Evolutionary conservation across 2,888 invertebrate species (phyloP).

Genomic region (Acrobasis suavella): DNA sequence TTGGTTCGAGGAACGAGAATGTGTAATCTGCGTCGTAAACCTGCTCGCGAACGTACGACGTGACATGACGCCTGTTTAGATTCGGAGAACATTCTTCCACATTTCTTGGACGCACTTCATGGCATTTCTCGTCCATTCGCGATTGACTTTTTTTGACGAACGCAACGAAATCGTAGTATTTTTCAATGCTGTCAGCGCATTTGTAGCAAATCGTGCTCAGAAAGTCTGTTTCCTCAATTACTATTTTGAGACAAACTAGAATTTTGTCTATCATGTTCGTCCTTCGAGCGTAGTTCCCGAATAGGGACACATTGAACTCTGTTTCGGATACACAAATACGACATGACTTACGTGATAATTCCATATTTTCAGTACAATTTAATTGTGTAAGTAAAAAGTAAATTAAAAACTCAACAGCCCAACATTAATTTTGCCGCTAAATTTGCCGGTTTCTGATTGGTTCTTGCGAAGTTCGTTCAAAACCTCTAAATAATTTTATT

Average conservation of each 20-base stretch:
- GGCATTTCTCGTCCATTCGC: slow-evolving; percentile 38
- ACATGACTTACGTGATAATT: slow-evolving; percentile 58
- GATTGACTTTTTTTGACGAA: slow-evolving; percentile 61
- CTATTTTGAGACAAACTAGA: slow-evolving; percentile 60
- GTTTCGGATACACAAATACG: slow-evolving; percentile 64
- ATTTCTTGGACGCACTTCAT: slow-evolving; percentile 39
- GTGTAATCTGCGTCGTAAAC: slow-evolving; percentile 64
- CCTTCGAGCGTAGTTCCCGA: slow-evolving; percentile 58
- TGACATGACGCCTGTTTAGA: slow-evolving; percentile 48
- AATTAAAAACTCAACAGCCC: slow-evolving; percentile 4
- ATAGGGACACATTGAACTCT: slow-evolving; percentile 67
- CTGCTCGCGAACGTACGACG: slow-evolving; percentile 63
- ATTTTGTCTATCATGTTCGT: slow-evolving; percentile 65
- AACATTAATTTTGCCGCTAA: slow-evolving; percentile 41
- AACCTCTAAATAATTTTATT: background rate
- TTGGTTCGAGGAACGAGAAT: slow-evolving; percentile 64
- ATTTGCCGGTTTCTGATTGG: slow-evolving; percentile 19
- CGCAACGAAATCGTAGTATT: slow-evolving; percentile 61
- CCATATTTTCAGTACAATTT: slow-evolving; percentile 47
- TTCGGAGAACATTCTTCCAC: slow-evolving; percentile 39
- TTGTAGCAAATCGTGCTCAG: slow-evolving; percentile 65
- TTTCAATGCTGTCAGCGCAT: slow-evolving; percentile 66
- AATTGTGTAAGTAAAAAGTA: too few species aligned
- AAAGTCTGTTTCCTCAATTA: slow-evolving; percentile 61
- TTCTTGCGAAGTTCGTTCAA: slow-evolving; percentile 12